A percentile compares a stretch with the other conserved stretches of the same genome.
These are phyloP conservation scores for Catharus bicknelli DNA, from an alignment of 2,113 vertebrate genomes.

Conservation along the genomic window DNA sequence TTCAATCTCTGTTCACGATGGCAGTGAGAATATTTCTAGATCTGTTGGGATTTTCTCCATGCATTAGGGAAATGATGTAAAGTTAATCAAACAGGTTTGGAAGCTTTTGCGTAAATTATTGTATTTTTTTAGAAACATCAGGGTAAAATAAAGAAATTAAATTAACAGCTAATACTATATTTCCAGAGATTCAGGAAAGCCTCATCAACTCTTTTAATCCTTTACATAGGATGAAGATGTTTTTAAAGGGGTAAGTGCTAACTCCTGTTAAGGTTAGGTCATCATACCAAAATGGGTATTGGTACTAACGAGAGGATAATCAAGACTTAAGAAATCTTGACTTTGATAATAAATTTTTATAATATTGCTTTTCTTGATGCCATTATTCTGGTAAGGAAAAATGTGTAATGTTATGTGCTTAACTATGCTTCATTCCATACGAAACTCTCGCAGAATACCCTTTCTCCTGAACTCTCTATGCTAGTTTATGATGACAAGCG, in stretches of 20 bases:
- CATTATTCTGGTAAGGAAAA: not conserved
- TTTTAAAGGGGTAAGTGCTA: not conserved
- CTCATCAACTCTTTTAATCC: not conserved
- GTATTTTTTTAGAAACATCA: not conserved
- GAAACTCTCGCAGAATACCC: not conserved
- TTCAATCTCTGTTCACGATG: not conserved
- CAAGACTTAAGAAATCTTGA: not conserved
- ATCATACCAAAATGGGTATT: not conserved
- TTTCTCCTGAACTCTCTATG: not conserved
- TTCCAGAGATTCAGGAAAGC: not conserved
- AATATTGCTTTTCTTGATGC: not conserved
- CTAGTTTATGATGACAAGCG: not conserved
- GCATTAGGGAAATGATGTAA: not conserved
- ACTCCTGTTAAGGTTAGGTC: not conserved
- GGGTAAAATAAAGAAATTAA: not conserved
- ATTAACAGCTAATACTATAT: not conserved
- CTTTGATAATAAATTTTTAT: not conserved
- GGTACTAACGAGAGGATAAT: not conserved
- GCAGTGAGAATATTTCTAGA: not conserved
- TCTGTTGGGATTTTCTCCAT: not conserved
- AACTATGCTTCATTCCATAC: not conserved
- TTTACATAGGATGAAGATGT: not conserved
- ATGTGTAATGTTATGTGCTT: not conserved
- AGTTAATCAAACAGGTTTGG: not conserved
- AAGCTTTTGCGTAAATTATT: not conserved